phyloP scores from a whole-genome alignment of 1,140 invertebrate species.

The Drosophila seguyi region DNA sequence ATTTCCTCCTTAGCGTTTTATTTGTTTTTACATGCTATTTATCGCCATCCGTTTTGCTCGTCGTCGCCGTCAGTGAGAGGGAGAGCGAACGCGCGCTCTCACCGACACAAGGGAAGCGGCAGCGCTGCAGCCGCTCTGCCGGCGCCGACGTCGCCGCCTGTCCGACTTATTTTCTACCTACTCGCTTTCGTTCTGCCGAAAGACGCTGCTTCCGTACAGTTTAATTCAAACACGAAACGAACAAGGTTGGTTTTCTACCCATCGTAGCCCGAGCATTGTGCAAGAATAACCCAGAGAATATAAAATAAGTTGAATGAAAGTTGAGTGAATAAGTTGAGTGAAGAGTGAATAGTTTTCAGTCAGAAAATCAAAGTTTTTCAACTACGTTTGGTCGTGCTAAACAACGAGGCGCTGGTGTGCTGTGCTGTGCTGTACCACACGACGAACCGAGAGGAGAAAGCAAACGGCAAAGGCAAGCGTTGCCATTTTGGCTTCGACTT shows the following conservation, averaged over 20 bases:
- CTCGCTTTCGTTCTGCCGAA: slow-evolving; percentile 50
- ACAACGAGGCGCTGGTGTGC: slow-evolving; percentile 8
- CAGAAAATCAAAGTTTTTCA: slow-evolving; percentile 3
- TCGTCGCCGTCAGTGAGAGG: background rate
- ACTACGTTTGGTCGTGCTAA: background rate
- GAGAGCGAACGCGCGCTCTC: slow-evolving; percentile 24
- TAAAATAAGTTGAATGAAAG: slow-evolving; percentile 3
- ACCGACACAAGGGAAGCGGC: slow-evolving; percentile 4
- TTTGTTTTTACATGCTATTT: slow-evolving; percentile 75
- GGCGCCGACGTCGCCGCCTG: slow-evolving; percentile 10
- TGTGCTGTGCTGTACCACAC: slow-evolving; percentile 30
- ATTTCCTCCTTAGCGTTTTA: slow-evolving; percentile 58
- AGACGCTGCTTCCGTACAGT: slow-evolving; percentile 66
- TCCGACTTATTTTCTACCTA: slow-evolving; percentile 32
- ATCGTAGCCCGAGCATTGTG: slow-evolving; percentile 28
- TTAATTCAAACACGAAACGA: slow-evolving; percentile 58
- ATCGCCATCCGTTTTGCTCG: slow-evolving; percentile 42
- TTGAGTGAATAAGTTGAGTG: slow-evolving; percentile 18
- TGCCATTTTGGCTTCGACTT: slow-evolving; percentile 63
- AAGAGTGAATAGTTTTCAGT: slow-evolving; percentile 12
- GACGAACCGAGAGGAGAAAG: slow-evolving; percentile 52
- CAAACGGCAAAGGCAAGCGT: slow-evolving; percentile 40
- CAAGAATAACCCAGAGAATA: slow-evolving; percentile 16
- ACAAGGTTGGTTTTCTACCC: slow-evolving; percentile 66
- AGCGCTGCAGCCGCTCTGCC: slow-evolving; percentile 30